Percentiles rank a stretch among this genome's conserved stretches.
Conservation (phyloP, 1,140 invertebrate genomes). For the Atta texana region DNA sequence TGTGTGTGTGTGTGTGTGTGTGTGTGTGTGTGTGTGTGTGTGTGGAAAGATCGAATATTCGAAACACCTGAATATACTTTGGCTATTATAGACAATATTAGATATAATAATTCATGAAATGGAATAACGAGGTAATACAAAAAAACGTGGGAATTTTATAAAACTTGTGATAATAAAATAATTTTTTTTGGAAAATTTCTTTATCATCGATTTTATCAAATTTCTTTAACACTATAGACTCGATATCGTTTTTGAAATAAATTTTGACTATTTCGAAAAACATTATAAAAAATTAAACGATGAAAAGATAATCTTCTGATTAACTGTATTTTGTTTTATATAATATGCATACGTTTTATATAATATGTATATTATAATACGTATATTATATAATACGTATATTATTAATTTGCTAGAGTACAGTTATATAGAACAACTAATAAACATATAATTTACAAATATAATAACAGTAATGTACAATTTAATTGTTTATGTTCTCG, state of each 20-base stretch:
- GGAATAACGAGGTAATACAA: not conserved
- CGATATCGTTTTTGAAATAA: conserved; percentile 3
- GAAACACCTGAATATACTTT: conserved; percentile 64
- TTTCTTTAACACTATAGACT: not conserved
- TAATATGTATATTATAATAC: not conserved
- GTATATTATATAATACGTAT: not conserved
- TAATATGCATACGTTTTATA: not conserved
- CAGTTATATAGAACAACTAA: too few species aligned
- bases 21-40: too few species aligned
- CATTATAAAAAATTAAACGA: not conserved
- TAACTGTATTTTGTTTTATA: not conserved
- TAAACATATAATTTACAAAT: too few species aligned
- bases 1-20: too few species aligned
- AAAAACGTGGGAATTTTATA: not conserved
- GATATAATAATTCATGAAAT: conserved; percentile 64
- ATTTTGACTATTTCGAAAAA: not conserved
- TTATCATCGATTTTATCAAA: not conserved
- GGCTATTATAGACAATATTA: conserved; percentile 12
- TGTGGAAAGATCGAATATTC: not conserved
- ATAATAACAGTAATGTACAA: not conserved
- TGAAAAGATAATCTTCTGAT: not conserved
- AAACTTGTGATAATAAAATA: not conserved
- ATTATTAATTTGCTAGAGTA: not conserved
- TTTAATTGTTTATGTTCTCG: not conserved
- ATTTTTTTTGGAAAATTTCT: not conserved